A percentile compares a stretch with the other conserved stretches of the same genome.
These are phyloP conservation scores for Anthopleura xanthogrammica DNA, from an alignment of 92 coral and sea anemone species.

Conservation along the genomic window DNA sequence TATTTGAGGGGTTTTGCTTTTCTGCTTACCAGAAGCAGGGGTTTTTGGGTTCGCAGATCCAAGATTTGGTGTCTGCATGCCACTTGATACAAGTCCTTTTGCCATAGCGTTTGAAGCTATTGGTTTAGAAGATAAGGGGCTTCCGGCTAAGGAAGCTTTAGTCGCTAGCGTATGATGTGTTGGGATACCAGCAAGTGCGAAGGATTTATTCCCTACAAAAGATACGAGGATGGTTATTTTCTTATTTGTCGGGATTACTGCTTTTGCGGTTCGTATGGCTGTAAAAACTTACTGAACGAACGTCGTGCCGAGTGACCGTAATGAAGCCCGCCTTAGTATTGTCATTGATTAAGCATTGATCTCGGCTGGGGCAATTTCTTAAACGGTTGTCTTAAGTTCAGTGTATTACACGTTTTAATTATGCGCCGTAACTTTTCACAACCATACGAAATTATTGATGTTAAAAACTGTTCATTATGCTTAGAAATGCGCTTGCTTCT, in stretches of 20 bases:
- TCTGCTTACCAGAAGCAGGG: slow-evolving; percentile 20
- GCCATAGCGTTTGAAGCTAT: slow-evolving; percentile 2
- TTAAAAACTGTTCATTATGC: too few species aligned
- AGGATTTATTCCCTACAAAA: slow-evolving; percentile 40
- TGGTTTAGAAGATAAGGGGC: neutral
- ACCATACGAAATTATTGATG: too few species aligned
- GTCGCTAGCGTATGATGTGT: slow-evolving; percentile 28
- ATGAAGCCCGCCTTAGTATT: too few species aligned
- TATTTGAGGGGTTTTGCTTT: neutral
- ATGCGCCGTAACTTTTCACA: too few species aligned
- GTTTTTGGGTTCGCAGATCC: slow-evolving; percentile 7
- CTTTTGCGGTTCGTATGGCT: too few species aligned
- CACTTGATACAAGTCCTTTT: slow-evolving; percentile 9
- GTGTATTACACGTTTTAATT: too few species aligned
- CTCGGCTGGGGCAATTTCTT: too few species aligned
- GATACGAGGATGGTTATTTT: neutral
- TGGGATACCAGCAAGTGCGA: slow-evolving; percentile 54
- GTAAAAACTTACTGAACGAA: too few species aligned
- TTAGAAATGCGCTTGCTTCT: too few species aligned
- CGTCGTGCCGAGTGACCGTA: too few species aligned
- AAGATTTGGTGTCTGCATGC: slow-evolving; percentile 8
- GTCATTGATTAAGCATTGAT: too few species aligned
- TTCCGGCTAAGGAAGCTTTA: slow-evolving; percentile 15
- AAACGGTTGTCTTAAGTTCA: too few species aligned
- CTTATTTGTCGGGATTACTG: neutral